Evolutionary conservation across 2,797 vertebrate species (phyloP).

Genomic region (Pipistrellus pygmaeus): DNA sequence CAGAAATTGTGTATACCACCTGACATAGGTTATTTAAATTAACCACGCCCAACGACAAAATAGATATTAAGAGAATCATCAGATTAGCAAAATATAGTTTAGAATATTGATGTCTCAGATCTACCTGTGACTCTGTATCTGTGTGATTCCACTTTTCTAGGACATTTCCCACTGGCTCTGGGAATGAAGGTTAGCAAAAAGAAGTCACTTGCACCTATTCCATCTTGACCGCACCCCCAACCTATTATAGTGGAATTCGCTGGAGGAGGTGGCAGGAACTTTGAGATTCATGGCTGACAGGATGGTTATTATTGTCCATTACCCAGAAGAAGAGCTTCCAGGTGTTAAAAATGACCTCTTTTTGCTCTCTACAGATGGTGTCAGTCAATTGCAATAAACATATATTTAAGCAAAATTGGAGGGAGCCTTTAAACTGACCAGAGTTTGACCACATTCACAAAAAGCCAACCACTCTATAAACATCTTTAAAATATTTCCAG

Average conservation of each 20-base stretch:
- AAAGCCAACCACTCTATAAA: background rate
- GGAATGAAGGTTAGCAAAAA: background rate
- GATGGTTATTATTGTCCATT: background rate
- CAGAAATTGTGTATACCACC: background rate
- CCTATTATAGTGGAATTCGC: background rate
- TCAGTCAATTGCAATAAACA: slow-evolving; percentile 1
- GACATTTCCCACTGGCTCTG: background rate
- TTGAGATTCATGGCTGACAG: background rate
- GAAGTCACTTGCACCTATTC: background rate
- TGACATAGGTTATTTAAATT: background rate
- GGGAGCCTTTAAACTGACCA: background rate
- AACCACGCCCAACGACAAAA: background rate
- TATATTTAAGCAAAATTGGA: background rate
- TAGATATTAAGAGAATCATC: background rate
- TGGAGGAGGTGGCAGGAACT: background rate
- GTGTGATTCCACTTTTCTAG: background rate
- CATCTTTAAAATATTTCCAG: background rate
- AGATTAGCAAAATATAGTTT: background rate
- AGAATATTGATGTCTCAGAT: background rate
- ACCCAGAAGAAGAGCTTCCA: background rate
- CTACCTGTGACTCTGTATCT: background rate
- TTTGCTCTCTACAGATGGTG: background rate
- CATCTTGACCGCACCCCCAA: background rate
- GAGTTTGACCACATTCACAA: background rate
- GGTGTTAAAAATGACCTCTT: background rate